Percentiles rank a stretch among this genome's conserved stretches.
Conservation (phyloP, 2,888 invertebrate genomes). For the Unio delphinus region DNA sequence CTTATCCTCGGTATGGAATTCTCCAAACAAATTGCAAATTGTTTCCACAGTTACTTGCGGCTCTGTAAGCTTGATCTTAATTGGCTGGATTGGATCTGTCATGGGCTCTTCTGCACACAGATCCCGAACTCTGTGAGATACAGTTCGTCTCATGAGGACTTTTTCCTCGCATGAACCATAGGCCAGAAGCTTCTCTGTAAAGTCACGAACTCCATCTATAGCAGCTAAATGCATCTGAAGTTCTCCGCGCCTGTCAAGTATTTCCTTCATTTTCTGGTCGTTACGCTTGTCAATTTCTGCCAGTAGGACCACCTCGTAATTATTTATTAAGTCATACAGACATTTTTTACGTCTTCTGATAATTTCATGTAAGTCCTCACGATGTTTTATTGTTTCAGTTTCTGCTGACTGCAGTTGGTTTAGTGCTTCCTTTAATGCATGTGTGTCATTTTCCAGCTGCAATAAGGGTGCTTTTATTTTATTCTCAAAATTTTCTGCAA, state of each 20-base stretch:
- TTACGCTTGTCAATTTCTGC: constrained; percentile 52
- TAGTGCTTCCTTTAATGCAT: constrained; percentile 38
- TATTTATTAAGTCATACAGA: constrained; percentile 49
- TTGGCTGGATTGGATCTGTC: constrained; percentile 29
- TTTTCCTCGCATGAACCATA: constrained; percentile 63
- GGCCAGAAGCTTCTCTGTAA: constrained; percentile 57
- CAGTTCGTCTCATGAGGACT: constrained; percentile 57
- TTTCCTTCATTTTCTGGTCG: constrained; percentile 42
- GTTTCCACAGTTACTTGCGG: constrained; percentile 54
- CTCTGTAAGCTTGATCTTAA: constrained; percentile 38
- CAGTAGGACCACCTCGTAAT: constrained; percentile 54
- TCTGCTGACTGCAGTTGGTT: constrained; percentile 41
- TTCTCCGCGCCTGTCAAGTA: constrained; percentile 39
- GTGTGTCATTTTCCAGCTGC: constrained; percentile 43
- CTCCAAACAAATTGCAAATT: constrained; percentile 61
- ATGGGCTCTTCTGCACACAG: constrained; percentile 53
- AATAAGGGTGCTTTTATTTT: constrained; percentile 53
- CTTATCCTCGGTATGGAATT: constrained; percentile 27
- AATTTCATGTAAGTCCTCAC: constrained; percentile 36
- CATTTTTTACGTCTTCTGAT: constrained; percentile 48
- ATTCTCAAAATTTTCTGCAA: constrained; percentile 58
- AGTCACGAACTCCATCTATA: constrained; percentile 54
- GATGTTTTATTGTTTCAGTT: constrained; percentile 35
- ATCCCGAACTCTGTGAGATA: constrained; percentile 55
- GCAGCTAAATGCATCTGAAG: constrained; percentile 52